Base-by-base conservation (phyloP, 2,888 invertebrate species). In the Charanyca ferruginea region DNA sequence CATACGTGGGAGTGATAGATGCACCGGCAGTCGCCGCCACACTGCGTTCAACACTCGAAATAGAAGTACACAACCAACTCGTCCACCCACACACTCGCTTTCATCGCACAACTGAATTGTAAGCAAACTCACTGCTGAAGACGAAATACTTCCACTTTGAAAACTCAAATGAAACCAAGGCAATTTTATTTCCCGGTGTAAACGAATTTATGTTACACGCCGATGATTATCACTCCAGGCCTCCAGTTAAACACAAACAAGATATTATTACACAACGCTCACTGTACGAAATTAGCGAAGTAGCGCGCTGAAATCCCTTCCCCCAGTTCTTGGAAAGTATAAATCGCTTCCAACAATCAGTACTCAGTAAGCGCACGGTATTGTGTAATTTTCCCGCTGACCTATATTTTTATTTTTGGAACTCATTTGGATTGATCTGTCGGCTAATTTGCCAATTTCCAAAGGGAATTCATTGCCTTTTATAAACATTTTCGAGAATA, bases 1-100 rank as follows among this genome's bases (percentile, higher is more conserved):
- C 77, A 82, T 79, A 81, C 86, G 90, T 86, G 83, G 88, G 88
- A 76, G 86, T 88, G 89, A 88, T 86, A 80, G 84, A 89, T 89
- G 87, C 87, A 85, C 74, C 71, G 72, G 59, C 73, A 73, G 74
- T 64, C 73, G 71, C 66, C 78, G 72, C 76, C 73, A 57, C 22
- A 45, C 42, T 35, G 25, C 51, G 63, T 62, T 57, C 77, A 48
- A 66, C 55, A 75, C 67, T 81, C 71, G 57, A 82, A 83, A 83
- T 81, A 83, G 74, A 77, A 75, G 59, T 66, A 65, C 65, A 71
- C 49, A 79, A 75, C 77, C 79, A 80, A 83, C 82, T 74, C 72
- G 80, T 85, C 77, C 84, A 66, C 90, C 91, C 85, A 90, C 89
- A 74, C 82, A 77, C 83, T 80, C 76, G 80, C 84, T 88, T 89